A percentile compares a stretch with the other conserved stretches of the same genome.
Conservation (phyloP, 2,113 vertebrate genomes). For the Macaca mulatta region DNA sequence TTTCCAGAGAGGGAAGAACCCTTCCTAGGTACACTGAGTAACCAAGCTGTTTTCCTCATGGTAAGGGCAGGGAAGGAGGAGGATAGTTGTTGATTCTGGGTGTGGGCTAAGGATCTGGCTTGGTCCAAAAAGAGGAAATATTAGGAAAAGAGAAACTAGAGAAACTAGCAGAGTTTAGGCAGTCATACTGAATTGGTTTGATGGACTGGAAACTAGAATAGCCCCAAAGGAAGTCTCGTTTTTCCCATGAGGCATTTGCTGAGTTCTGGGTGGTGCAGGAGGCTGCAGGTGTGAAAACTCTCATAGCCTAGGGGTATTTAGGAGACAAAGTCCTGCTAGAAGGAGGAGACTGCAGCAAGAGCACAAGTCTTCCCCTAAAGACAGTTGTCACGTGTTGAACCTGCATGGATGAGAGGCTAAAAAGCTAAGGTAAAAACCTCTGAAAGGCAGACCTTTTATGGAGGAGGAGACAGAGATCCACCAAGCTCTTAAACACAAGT, state of each 20-base stretch:
- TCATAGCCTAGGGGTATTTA: background rate
- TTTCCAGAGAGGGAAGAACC: background rate
- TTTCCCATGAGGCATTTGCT: background rate
- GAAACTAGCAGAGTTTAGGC: slow-evolving; percentile 2
- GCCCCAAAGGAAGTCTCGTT: background rate
- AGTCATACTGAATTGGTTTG: background rate
- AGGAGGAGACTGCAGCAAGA: background rate
- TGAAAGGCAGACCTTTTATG: background rate
- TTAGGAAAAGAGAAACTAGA: slow-evolving; percentile 19
- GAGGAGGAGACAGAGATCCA: background rate
- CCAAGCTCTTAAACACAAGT: background rate
- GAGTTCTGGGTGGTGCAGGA: background rate
- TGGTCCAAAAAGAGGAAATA: slow-evolving; percentile 1
- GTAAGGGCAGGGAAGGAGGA: background rate
- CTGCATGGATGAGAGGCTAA: background rate
- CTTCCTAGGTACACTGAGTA: background rate
- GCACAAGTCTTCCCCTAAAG: background rate
- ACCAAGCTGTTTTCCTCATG: background rate
- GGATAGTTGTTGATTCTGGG: background rate
- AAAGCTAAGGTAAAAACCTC: background rate
- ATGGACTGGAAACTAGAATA: slow-evolving; percentile 2
- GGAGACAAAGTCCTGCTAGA: slow-evolving; percentile 7
- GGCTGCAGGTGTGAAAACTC: background rate
- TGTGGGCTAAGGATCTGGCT: background rate
- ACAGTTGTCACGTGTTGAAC: background rate